These are phyloP conservation scores for Azorinus chamasolen DNA, from an alignment of 2,888 invertebrate genomes.

Conservation along the genomic window DNA sequence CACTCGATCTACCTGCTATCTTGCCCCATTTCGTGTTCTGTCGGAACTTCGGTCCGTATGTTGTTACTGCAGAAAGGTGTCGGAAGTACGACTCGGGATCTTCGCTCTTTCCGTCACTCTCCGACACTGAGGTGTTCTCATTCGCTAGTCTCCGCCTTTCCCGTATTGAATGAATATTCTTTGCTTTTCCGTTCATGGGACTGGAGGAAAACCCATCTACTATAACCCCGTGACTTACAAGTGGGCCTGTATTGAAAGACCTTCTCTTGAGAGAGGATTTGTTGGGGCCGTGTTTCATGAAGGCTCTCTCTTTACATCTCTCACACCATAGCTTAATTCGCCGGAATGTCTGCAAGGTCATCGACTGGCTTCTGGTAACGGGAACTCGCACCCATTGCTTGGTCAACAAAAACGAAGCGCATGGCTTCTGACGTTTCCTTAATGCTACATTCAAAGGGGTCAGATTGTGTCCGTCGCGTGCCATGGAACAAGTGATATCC, in stretches of 20 bases:
- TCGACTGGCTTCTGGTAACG: conserved; percentile 74
- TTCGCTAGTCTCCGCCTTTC: conserved; percentile 62
- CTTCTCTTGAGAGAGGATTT: conserved; percentile 79
- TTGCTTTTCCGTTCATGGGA: conserved; percentile 80
- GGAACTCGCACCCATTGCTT: conserved; percentile 85
- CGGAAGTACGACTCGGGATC: conserved; percentile 82
- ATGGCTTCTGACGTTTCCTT: conserved; percentile 80
- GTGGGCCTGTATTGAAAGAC: conserved; percentile 72
- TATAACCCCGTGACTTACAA: conserved; percentile 80
- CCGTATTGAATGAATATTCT: conserved; percentile 47
- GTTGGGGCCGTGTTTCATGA: conserved; percentile 78
- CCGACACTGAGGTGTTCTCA: conserved; percentile 42
- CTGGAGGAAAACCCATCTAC: conserved; percentile 81
- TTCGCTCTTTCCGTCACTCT: conserved; percentile 56
- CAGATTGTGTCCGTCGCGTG: conserved; percentile 82
- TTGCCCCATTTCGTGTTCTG: conserved; percentile 75
- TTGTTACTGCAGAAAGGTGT: conserved; percentile 67
- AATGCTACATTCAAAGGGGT: conserved; percentile 84
- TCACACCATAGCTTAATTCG: conserved; percentile 83
- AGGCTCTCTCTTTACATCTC: conserved; percentile 80
- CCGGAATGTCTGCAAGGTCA: conserved; percentile 81
- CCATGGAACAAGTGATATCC: conserved; percentile 83
- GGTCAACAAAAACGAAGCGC: conserved; percentile 85
- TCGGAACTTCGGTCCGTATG: conserved; percentile 66
- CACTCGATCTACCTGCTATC: conserved; percentile 63